phyloP scores from a whole-genome alignment of 2,113 vertebrate species.

The Seriola dumerili region DNA sequence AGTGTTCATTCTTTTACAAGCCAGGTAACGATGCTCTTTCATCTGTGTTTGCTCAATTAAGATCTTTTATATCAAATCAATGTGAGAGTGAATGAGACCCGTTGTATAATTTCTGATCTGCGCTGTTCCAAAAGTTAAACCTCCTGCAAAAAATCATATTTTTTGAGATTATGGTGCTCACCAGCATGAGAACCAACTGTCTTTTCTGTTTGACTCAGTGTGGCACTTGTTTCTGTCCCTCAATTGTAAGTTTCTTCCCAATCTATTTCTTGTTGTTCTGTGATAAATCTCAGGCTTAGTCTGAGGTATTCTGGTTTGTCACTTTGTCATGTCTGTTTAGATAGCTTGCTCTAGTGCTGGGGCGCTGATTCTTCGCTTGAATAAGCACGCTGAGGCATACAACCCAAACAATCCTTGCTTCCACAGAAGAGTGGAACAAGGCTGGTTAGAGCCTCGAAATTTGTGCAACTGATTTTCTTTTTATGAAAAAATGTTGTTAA shows the following conservation, averaged over 20 bases:
- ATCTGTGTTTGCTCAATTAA: slow-evolving; percentile 59
- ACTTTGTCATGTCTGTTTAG: slow-evolving; percentile 56
- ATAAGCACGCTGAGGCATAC: slow-evolving; percentile 35
- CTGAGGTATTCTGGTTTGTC: slow-evolving; percentile 36
- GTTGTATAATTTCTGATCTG: slow-evolving; percentile 10
- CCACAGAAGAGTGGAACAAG: slow-evolving; percentile 21
- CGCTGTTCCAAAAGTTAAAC: slow-evolving; percentile 21
- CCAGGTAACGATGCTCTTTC: slow-evolving; percentile 45
- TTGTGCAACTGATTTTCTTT: slow-evolving; percentile 6
- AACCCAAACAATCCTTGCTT: slow-evolving; percentile 24
- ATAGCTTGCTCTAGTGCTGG: not conserved
- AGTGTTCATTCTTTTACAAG: slow-evolving; percentile 22
- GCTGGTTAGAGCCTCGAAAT: slow-evolving; percentile 11
- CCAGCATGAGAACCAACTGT: not conserved
- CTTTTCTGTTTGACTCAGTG: slow-evolving; percentile 1
- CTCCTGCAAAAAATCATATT: not conserved
- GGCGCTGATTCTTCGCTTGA: slow-evolving; percentile 19
- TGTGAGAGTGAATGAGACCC: slow-evolving; percentile 24
- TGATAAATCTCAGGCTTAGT: slow-evolving; percentile 30
- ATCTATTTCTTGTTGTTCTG: slow-evolving; percentile 6
- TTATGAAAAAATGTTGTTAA: not conserved
- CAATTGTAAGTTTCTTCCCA: not conserved
- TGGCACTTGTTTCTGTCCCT: not conserved
- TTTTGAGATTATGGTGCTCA: slow-evolving; percentile 15
- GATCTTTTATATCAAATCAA: slow-evolving; percentile 57